These are phyloP conservation scores for Synergus japonicus DNA, from an alignment of 2,888 invertebrate genomes.

Conservation along the genomic window DNA sequence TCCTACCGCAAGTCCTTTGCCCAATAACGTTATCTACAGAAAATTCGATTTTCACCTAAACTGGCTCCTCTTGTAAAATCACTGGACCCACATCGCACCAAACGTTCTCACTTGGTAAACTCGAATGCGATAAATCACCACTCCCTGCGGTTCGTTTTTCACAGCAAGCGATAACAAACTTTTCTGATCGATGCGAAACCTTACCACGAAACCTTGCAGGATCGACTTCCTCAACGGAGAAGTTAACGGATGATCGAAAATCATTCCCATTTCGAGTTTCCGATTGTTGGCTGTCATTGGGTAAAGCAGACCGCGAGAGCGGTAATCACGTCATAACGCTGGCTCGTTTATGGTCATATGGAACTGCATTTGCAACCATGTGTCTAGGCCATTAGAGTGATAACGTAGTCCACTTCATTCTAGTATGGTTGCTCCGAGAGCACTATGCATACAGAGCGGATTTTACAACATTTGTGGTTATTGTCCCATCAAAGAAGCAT, in stretches of 20 bases:
- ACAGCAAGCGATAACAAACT: slow-evolving; percentile 50
- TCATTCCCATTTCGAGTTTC: background rate
- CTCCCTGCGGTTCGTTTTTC: slow-evolving; percentile 49
- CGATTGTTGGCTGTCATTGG: background rate
- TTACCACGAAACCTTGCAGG: slow-evolving; percentile 46
- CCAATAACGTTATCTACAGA: background rate
- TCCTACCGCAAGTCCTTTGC: background rate
- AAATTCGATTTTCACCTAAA: slow-evolving; percentile 17
- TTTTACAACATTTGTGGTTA: slow-evolving; percentile 14
- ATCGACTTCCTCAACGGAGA: background rate
- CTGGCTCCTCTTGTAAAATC: slow-evolving; percentile 6
- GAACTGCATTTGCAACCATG: background rate
- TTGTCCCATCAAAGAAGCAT: background rate
- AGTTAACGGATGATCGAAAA: background rate
- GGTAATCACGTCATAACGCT: background rate
- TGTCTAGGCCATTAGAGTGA: slow-evolving; percentile 13
- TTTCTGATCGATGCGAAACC: slow-evolving; percentile 51
- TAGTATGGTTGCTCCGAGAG: background rate
- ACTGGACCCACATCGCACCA: slow-evolving; percentile 43
- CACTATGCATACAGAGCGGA: background rate
- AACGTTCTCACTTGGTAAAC: slow-evolving; percentile 48
- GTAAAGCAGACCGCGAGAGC: background rate
- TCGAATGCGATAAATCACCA: slow-evolving; percentile 50
- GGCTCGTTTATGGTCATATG: slow-evolving; percentile 15
- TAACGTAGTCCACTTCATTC: slow-evolving; percentile 1